Evolutionary conservation across 2,888 invertebrate genomes (phyloP).

Genomic region (Tinea semifulvella): DNA sequence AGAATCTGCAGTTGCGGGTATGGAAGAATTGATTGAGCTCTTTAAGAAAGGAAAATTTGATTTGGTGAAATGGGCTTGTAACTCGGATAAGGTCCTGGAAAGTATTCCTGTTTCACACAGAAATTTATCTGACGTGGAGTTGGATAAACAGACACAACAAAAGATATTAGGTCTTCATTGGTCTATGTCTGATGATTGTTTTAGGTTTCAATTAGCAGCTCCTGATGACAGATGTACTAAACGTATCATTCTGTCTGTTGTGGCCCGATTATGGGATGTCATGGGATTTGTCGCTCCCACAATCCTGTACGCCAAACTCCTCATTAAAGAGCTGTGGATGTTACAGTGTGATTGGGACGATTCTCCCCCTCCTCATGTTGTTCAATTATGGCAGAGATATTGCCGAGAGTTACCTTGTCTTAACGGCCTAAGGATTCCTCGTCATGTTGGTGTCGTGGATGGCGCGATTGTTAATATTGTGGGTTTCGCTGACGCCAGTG

Average conservation of each 20-base stretch:
- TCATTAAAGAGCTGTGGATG: conserved; percentile 17
- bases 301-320: conserved; percentile 17
- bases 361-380: conserved; percentile 16
- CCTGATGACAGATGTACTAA: conserved; percentile 18
- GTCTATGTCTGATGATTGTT: conserved; percentile 2
- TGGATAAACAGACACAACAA: neutral
- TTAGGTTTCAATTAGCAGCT: conserved; percentile 5
- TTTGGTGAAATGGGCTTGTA: conserved; percentile 15
- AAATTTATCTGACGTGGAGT: conserved; percentile 4
- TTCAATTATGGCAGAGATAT: conserved; percentile 14
- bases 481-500: conserved; percentile 17
- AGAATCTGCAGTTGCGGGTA: neutral
- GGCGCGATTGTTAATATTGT: neutral
- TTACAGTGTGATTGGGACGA: conserved; percentile 18
- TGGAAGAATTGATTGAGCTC: conserved; percentile 15
- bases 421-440: neutral
- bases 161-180: conserved; percentile 16
- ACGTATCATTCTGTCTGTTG: conserved; percentile 19
- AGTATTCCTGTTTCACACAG: conserved; percentile 13
- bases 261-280: conserved; percentile 19
- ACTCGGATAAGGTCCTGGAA: conserved; percentile 12
- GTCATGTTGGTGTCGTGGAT: conserved; percentile 5
- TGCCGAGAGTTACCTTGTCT: conserved; percentile 1
- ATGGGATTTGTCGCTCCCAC: conserved; percentile 19
- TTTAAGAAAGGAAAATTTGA: conserved; percentile 13